phyloP scores from a whole-genome alignment of 2,113 vertebrate species.

The Brachyhypopomus occidentalis region DNA sequence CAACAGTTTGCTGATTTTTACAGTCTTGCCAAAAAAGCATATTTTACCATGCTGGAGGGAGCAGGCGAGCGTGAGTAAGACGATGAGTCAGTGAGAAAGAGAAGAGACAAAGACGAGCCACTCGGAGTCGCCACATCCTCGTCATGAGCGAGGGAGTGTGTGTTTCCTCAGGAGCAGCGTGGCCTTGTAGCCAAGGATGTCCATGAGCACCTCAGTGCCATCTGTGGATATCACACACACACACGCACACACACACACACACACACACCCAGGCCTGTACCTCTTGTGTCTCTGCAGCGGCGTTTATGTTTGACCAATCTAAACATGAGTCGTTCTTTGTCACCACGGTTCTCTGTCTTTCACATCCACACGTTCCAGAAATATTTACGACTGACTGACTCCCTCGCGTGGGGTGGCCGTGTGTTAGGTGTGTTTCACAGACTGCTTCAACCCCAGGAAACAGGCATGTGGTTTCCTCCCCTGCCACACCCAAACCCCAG shows the following conservation, averaged over 20 bases:
- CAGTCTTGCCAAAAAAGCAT: constrained; percentile 25
- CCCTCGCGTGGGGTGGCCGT: neutral
- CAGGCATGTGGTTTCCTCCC: constrained; percentile 39
- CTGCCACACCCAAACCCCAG: neutral
- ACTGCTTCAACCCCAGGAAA: constrained; percentile 49
- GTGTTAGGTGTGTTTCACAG: constrained; percentile 47
- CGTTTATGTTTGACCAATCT: constrained; percentile 40
- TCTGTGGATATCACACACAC: constrained; percentile 31
- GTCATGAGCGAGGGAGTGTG: neutral
- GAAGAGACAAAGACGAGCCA: constrained; percentile 40
- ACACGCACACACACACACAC: constrained; percentile 28
- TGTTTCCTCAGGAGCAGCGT: neutral
- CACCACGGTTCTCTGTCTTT: constrained; percentile 19
- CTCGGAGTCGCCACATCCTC: neutral
- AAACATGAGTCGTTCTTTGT: constrained; percentile 34
- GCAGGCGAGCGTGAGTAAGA: neutral
- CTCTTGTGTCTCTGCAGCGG: constrained; percentile 34
- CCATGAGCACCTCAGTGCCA: neutral
- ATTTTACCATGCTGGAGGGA: constrained; percentile 17
- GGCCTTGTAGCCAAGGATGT: neutral
- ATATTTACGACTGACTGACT: constrained; percentile 48
- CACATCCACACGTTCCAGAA: constrained; percentile 22
- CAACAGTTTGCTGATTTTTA: neutral
- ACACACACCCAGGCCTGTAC: constrained; percentile 20
- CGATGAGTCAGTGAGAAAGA: constrained; percentile 37